Conservation (phyloP, 2,113 vertebrate species). For the Pomatostomus ruficeps region DNA sequence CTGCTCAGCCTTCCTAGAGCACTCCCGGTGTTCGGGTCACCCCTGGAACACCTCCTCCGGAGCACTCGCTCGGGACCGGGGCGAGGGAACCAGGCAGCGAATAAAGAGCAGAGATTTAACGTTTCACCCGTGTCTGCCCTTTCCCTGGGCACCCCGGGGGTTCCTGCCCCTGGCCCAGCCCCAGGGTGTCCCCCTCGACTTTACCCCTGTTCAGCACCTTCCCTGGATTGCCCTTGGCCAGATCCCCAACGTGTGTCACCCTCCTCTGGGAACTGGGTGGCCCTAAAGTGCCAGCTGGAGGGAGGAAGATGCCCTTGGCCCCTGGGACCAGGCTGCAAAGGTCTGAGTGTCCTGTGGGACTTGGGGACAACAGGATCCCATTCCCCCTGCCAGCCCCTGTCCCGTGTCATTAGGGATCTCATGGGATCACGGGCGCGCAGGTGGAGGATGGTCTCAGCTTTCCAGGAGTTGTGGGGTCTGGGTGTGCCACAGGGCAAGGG, state of each 20-base stretch:
- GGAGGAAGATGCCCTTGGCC: background rate
- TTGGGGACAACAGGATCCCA: fast-evolving
- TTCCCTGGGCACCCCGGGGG: background rate
- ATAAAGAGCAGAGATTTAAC: constrained; percentile 70
- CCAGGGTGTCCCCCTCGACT: fast-evolving
- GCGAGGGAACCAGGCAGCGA: background rate
- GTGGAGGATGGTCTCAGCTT: background rate
- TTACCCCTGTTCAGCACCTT: background rate
- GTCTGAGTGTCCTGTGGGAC: background rate
- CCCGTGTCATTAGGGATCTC: background rate
- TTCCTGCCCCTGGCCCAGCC: background rate
- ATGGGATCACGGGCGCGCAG: background rate
- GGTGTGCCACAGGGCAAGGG: background rate
- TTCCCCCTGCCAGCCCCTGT: background rate
- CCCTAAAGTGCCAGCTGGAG: background rate
- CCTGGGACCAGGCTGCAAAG: background rate
- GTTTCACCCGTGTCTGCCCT: constrained; percentile 6
- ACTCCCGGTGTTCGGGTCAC: background rate
- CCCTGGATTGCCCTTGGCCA: background rate
- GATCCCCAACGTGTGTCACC: fast-evolving
- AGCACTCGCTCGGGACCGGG: background rate
- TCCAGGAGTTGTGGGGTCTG: fast-evolving
- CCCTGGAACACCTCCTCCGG: background rate
- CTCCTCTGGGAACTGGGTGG: fast-evolving
- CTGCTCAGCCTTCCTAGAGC: background rate